Base-by-base conservation (phyloP, 2,888 invertebrate genomes). In the Sericinus montela region DNA sequence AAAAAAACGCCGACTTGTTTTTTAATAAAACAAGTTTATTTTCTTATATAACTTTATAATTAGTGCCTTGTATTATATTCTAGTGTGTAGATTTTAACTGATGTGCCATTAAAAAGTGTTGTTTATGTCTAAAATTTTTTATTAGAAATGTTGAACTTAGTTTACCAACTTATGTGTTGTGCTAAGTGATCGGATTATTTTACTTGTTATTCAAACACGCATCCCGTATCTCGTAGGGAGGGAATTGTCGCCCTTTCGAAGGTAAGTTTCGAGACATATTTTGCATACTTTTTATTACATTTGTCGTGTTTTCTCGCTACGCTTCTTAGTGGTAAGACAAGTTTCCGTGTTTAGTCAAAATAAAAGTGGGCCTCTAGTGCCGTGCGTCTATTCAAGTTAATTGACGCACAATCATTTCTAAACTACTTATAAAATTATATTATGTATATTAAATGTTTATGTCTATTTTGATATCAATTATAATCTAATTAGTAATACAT, bases 1-100 rank as follows among this genome's bases (percentile, higher is more conserved):
- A 57, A 61, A 59, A 60, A 61, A 61, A n/a, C 56, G 60, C 59
- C 61, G 62, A 62, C 60, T 60, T 58, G 52, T 57, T 57, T 60
- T 57, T 35, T 48, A 29, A 60, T 61, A 62, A 61, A 60, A 66
- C 66, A 57, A 58, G 60, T 59, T 63, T 67, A 64, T 63, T 62
- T 52, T 47, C 48, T 15, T 15, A 45, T 23, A 45, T 55, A 71
- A 64, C 56, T 58, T n/a, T 47, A 56, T 54, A 56, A 63, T 56
- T 58, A 64, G 59, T 65, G 65, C 55, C 48, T 63, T 53, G 53
- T 47, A 55, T 52, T 41, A 55, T 48, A 54, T 57, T 53, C 37
- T 50, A 30, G 52, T 55, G 48, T 53, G 46, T 37, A 19, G 57
- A 55, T 49, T 34, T 37, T 47, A 44, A 35, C 30, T 40, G 41